Percentiles rank a stretch among this genome's conserved stretches.
Evolutionary conservation across 2,888 invertebrate genomes (phyloP).

Genomic region (Cryptus viduatorius): DNA sequence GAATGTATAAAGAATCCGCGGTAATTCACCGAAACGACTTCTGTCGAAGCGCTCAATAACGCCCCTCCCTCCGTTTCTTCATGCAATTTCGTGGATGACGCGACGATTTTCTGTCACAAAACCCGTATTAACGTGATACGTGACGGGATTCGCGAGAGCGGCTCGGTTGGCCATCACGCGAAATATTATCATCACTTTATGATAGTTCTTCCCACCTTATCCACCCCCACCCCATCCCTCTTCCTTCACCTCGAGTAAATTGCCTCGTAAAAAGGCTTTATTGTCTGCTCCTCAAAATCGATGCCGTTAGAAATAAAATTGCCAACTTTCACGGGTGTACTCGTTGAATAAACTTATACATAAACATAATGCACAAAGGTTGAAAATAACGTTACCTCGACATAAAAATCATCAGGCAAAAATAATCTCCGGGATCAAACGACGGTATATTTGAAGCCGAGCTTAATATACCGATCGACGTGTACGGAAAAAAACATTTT

Average conservation of each 20-base stretch:
- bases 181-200: conserved; percentile 66
- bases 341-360: conserved; percentile 39
- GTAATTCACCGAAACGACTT: conserved; percentile 31
- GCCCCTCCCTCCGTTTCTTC: conserved; percentile 27
- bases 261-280: conserved; percentile 66
- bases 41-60: conserved; percentile 37
- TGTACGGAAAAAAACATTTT: no score
- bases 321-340: conserved; percentile 7
- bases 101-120: conserved; percentile 67
- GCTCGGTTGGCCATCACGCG: conserved; percentile 41
- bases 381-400: neutral
- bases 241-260: conserved; percentile 56
- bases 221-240: neutral
- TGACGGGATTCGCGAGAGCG: conserved; percentile 58
- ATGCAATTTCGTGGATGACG: conserved; percentile 67
- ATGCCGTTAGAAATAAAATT: conserved; percentile 40
- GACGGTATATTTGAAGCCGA: neutral
- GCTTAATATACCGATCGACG: conserved; percentile 14
- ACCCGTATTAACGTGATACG: conserved; percentile 68
- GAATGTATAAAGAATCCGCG: conserved; percentile 35
- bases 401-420: neutral
- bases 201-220: conserved; percentile 17
- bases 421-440: neutral
- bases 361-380: conserved; percentile 2
- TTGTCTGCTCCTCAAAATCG: conserved; percentile 46